Base-by-base conservation (phyloP, 1,140 invertebrate genomes). In the Olivierus martensii region DNA sequence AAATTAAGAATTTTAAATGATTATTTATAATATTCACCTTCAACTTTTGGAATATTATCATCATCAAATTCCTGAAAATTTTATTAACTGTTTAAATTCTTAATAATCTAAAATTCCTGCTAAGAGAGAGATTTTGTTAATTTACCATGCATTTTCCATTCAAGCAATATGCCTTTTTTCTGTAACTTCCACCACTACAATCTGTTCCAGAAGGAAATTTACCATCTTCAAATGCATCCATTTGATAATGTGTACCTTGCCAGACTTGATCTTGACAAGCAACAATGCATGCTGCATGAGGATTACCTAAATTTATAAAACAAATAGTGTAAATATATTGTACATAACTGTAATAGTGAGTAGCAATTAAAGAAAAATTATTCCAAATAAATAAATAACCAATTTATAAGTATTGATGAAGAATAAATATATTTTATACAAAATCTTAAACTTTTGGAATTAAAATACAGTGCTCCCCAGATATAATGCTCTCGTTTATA, bases 181-280 rank as follows among this genome's bases (percentile, higher is more conserved):
- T 34, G 5, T 28, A 42, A 47, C 53, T 51, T 7, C 49, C 49
- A 10, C 46, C 36, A 43, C 54, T 55, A 42, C 62, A 63, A 28
- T 61, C 57, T 7, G 62, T 63, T 3, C 62, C 62, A 39, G 60
- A 55, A 14, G 62, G 62, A 42, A 63, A 63, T 42, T 60, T 63
- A 3, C 61, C 61, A 44, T 62, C 61, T 17, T 59, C 57, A n/a
- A 62, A 62, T 0, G 57, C 59, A 46, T 62, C 61, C 61, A 62
- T 62, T 44, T 62, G 61, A 47, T 62, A 62, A 41, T 62, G 59
- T 2, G 61, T 62, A 43, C 60, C 60, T 21, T 43, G 50, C 61
- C 61, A 62, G 3, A 62, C 54, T 3, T 57, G 39, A 46, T 62
- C 61, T 39, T 62, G 60, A 52, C 61, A 62, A 3, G 61, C 61